These are phyloP conservation scores for Salmo trutta DNA, from an alignment of 2,797 vertebrate species.

Conservation along the genomic window DNA sequence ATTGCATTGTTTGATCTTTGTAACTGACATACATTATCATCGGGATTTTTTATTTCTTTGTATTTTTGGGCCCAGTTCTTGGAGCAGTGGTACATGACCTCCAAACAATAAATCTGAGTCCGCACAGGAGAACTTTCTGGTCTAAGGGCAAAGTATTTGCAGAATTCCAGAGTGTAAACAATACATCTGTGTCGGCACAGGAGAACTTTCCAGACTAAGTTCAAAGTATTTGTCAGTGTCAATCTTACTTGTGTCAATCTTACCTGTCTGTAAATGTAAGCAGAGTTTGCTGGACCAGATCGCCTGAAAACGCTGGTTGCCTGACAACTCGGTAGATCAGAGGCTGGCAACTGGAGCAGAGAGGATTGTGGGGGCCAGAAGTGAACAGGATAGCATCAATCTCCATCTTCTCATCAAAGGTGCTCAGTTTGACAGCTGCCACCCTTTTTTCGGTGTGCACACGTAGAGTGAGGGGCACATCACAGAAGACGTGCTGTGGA, in stretches of 20 bases:
- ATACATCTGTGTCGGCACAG: slow-evolving; percentile 40
- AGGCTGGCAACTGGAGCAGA: slow-evolving; percentile 83
- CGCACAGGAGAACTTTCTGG: not conserved
- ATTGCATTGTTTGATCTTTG: slow-evolving; percentile 30
- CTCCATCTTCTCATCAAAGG: slow-evolving; percentile 94
- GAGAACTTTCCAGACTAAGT: not conserved
- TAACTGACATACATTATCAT: slow-evolving; percentile 18
- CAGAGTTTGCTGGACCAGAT: slow-evolving; percentile 68
- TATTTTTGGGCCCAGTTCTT: slow-evolving; percentile 3
- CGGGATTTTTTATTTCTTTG: slow-evolving; percentile 2
- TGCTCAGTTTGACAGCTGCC: slow-evolving; percentile 83
- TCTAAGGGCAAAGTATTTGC: not conserved
- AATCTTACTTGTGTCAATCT: slow-evolving; percentile 51
- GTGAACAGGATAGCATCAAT: slow-evolving; percentile 89
- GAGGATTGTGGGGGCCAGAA: slow-evolving; percentile 77
- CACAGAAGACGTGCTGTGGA: slow-evolving; percentile 87
- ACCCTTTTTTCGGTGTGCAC: slow-evolving; percentile 78
- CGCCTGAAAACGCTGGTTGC: slow-evolving; percentile 75
- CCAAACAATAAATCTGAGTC: slow-evolving; percentile 40
- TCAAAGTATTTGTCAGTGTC: slow-evolving; percentile 6
- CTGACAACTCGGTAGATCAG: slow-evolving; percentile 83
- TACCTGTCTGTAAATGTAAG: slow-evolving; percentile 86
- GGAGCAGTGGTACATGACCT: too few species aligned
- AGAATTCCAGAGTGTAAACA: not conserved
- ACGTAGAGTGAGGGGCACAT: slow-evolving; percentile 87